Percentiles rank a stretch among this genome's conserved stretches.
These are phyloP conservation scores for Hemicrepidius hirtus DNA, from an alignment of 2,888 invertebrate genomes.

Conservation along the genomic window DNA sequence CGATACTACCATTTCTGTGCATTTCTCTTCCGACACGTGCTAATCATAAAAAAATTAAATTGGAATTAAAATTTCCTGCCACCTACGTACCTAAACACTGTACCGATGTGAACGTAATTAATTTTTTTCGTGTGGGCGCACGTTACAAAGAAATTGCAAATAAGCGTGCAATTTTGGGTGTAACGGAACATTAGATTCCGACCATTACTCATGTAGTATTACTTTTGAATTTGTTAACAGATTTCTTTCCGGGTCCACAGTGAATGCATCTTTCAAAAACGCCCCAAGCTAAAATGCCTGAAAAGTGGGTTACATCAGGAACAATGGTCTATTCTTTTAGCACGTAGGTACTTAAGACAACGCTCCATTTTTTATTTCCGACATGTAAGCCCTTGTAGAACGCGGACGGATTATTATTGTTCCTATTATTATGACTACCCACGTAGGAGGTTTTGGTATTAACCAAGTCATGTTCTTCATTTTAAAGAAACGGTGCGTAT, in stretches of 20 bases:
- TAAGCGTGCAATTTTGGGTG: slow-evolving; percentile 18
- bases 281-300: slow-evolving; percentile 24
- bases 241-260: slow-evolving; percentile 18
- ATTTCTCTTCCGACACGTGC: neutral
- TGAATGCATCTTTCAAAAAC: slow-evolving; percentile 18
- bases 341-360: slow-evolving; percentile 16
- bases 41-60: neutral
- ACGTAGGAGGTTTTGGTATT: slow-evolving; percentile 2
- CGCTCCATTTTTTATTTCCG: slow-evolving; percentile 12
- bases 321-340: slow-evolving; percentile 37
- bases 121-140: slow-evolving; percentile 26
- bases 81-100: neutral
- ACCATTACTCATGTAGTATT: slow-evolving; percentile 6
- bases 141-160: slow-evolving; percentile 28
- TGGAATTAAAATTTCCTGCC: neutral
- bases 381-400: slow-evolving; percentile 19
- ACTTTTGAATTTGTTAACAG: neutral
- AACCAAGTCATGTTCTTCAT: neutral
- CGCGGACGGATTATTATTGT: slow-evolving; percentile 17
- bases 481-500: neutral
- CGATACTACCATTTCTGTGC: no score
- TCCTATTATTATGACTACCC: slow-evolving; percentile 16
- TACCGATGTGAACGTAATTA: slow-evolving; percentile 11
- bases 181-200: slow-evolving; percentile 15
- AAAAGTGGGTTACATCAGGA: slow-evolving; percentile 31